A percentile compares a stretch with the other conserved stretches of the same genome.
These are phyloP conservation scores for Tubulanus polymorphus DNA, from an alignment of 2,888 invertebrate genomes.

Conservation along the genomic window DNA sequence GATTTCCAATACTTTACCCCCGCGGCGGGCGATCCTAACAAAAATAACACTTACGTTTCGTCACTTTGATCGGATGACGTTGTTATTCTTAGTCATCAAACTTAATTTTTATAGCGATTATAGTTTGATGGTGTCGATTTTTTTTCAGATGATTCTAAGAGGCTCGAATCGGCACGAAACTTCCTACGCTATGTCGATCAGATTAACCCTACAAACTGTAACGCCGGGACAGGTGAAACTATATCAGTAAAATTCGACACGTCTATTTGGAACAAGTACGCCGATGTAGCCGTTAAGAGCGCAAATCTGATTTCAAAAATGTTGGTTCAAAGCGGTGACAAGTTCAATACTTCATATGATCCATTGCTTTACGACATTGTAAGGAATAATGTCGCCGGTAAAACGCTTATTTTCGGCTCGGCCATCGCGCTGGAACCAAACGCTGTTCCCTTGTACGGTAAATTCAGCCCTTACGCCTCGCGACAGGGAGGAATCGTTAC, in stretches of 20 bases:
- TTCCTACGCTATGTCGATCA: slow-evolving; percentile 39
- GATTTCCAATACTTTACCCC: no score
- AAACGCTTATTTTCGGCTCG: slow-evolving; percentile 38
- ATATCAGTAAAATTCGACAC: slow-evolving; percentile 36
- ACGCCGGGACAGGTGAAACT: slow-evolving; percentile 34
- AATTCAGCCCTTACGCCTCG: slow-evolving; percentile 41
- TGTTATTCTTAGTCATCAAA: no score
- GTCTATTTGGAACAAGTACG: slow-evolving; percentile 30
- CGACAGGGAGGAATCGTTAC: slow-evolving; percentile 24
- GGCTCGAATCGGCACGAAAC: slow-evolving; percentile 17
- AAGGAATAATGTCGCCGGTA: slow-evolving; percentile 39
- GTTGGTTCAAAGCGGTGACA: slow-evolving; percentile 20
- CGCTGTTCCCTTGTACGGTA: slow-evolving; percentile 19
- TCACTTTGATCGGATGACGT: no score
- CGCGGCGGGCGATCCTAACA: no score
- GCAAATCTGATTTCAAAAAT: slow-evolving; percentile 39
- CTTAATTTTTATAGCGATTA: no score
- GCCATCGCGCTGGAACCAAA: slow-evolving; percentile 37
- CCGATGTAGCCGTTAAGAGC: slow-evolving; percentile 38
- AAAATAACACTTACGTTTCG: no score
- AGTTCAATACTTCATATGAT: slow-evolving; percentile 23
- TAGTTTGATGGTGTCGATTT: no score
- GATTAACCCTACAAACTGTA: slow-evolving; percentile 26
- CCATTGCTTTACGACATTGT: slow-evolving; percentile 34
- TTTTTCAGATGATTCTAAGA: no score